Evolutionary conservation across 1,140 invertebrate species (phyloP).

Genomic region (Drosophila biarmipes): DNA sequence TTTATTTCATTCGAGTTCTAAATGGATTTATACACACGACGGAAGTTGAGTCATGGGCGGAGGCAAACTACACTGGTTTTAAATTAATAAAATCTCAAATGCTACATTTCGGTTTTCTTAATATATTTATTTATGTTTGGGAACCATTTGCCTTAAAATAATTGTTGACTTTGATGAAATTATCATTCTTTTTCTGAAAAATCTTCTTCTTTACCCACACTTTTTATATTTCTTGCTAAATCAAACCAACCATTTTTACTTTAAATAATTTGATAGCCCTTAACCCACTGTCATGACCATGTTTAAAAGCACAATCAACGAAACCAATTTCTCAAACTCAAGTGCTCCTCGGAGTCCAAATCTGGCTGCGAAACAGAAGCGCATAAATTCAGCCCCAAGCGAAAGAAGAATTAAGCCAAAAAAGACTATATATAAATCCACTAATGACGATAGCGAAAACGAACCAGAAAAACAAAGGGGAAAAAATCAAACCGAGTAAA

Average conservation of each 20-base stretch:
- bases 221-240: background rate
- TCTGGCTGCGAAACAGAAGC: conserved; percentile 66
- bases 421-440: conserved; percentile 48
- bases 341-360: conserved; percentile 52
- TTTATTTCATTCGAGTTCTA: conserved; percentile 49
- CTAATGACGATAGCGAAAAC: conserved; percentile 58
- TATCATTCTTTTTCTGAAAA: too few relatives aligned
- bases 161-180: too few relatives aligned
- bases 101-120: too few relatives aligned
- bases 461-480: conserved; percentile 11
- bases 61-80: conserved; percentile 11
- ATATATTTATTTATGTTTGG: too few relatives aligned
- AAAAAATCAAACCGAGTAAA: conserved; percentile 17
- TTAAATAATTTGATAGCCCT: background rate
- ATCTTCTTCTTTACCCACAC: too few relatives aligned
- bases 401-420: conserved; percentile 46
- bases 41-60: conserved; percentile 58
- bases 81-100: background rate
- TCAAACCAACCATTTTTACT: background rate
- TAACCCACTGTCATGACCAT: conserved; percentile 12
- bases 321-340: conserved; percentile 72
- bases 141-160: too few relatives aligned
- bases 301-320: conserved; percentile 59
- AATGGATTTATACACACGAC: conserved; percentile 55
- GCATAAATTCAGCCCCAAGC: conserved; percentile 67